Percentiles rank a stretch among this genome's conserved stretches.
Conservation (phyloP, 92 coral and sea anemone genomes). For the Phenganax stokvisi region DNA sequence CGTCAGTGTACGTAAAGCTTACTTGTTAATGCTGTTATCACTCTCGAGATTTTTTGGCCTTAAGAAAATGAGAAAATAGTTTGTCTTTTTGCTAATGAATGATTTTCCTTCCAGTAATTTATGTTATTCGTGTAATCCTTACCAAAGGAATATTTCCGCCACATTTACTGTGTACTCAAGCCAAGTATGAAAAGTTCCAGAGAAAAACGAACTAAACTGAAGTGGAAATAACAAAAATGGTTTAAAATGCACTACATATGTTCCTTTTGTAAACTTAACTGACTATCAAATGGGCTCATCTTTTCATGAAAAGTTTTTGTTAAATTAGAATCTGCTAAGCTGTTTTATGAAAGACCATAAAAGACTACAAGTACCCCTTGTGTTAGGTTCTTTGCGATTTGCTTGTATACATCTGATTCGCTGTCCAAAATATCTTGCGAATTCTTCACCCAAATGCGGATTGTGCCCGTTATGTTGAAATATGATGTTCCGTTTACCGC, state of each 20-base stretch:
- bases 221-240: neutral
- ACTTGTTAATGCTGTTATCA: neutral
- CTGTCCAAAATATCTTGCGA: slow-evolving; percentile 20
- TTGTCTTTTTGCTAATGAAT: neutral
- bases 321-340: neutral
- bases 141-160: slow-evolving; percentile 13
- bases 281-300: neutral
- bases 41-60: neutral
- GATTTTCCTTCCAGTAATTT: neutral
- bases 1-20: neutral
- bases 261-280: neutral
- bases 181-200: neutral
- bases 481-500: slow-evolving; percentile 5
- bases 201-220: neutral
- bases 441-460: slow-evolving; percentile 2
- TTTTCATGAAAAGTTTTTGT: too few species aligned
- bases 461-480: slow-evolving; percentile 12
- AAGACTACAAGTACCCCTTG: neutral
- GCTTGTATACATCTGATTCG: slow-evolving; percentile 17
- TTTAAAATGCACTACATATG: neutral
- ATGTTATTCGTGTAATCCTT: neutral
- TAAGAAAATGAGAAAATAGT: neutral
- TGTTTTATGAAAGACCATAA: neutral
- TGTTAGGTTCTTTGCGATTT: slow-evolving; percentile 8
- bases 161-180: slow-evolving; percentile 2